Base-by-base conservation (phyloP, 2,113 vertebrate species). In the Oxyruncus cristatus region DNA sequence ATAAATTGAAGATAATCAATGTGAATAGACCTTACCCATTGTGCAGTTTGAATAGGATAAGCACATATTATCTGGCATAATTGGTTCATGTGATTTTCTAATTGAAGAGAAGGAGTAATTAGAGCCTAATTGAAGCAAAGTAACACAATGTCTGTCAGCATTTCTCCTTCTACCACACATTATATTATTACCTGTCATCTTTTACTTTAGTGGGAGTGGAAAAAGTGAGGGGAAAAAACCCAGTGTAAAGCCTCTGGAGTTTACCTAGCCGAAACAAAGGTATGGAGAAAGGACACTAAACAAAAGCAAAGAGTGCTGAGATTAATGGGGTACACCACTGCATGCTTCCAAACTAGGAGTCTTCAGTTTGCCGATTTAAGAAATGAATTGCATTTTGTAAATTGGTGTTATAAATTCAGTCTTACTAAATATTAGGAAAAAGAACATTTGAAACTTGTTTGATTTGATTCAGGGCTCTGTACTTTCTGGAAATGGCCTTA, bases 1-100 rank as follows among this genome's bases (percentile, higher is more conserved):
- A 96, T 97, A 97, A 97, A 97, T 97, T 97, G 96, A 95, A 96
- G 93, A 97, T 97, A 97, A 97, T 97, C 96, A 97, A 95, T 97
- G 96, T 97, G 97, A 97, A 97, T 97, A 97, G 97, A 97, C 97
- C 94, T 97, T 95, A 95, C 95, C 71, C 96, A 97, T 97, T 97
- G 96, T 97, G 94, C 91, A 89, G 96, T 74, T 96, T 97, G 97
- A 97, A 97, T 97, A 96, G 96, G 97, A 97, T 97, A 97, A 97
- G 97, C 97, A 97, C 96, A 97, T 93, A 97, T 97, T 97, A 97
- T 97, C 96, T 97, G 89, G 80, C 91, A 95, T 97, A 97, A 97
- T 97, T 96, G 96, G 92, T 97, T 97, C 97, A 96, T 97, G 97
- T 97, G 97, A 97, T 97, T 97, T 97, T 97, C 96, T 97, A 97